Evolutionary conservation across 92 coral and sea anemone genomes (phyloP).

Genomic region (Umimayanthus kanabou): DNA sequence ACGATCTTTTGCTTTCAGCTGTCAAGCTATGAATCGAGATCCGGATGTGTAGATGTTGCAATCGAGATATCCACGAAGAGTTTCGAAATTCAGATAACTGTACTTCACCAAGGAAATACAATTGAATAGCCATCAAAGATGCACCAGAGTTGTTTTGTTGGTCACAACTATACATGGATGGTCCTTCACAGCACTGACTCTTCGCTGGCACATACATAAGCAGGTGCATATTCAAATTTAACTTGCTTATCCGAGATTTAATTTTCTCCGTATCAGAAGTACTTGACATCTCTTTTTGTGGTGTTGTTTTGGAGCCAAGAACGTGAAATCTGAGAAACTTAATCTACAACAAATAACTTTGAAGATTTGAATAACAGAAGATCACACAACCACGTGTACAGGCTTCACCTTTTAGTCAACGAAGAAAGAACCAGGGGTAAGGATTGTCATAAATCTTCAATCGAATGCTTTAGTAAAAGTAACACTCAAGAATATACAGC

Average conservation of each 20-base stretch:
- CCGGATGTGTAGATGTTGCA: not conserved
- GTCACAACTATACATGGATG: not conserved
- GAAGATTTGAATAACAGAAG: not conserved
- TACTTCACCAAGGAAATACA: not conserved
- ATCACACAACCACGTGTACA: not conserved
- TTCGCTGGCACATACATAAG: not conserved
- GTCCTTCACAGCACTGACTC: not conserved
- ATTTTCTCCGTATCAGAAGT: not conserved
- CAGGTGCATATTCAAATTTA: conserved; percentile 27
- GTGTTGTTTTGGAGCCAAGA: no score
- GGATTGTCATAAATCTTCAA: not conserved
- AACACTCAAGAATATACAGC: not conserved
- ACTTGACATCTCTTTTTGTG: not conserved
- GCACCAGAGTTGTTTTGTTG: not conserved
- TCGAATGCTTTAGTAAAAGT: not conserved
- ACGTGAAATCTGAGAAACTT: no score
- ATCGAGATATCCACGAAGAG: not conserved
- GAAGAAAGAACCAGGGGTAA: not conserved
- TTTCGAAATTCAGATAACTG: not conserved
- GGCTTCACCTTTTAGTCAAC: not conserved
- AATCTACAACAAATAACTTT: not conserved
- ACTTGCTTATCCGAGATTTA: not conserved
- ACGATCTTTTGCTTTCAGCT: conserved; percentile 9
- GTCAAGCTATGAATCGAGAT: not conserved
- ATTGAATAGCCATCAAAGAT: not conserved